These are phyloP conservation scores for Pollimyrus isidori DNA, from an alignment of 2,113 vertebrate genomes.

Conservation along the genomic window DNA sequence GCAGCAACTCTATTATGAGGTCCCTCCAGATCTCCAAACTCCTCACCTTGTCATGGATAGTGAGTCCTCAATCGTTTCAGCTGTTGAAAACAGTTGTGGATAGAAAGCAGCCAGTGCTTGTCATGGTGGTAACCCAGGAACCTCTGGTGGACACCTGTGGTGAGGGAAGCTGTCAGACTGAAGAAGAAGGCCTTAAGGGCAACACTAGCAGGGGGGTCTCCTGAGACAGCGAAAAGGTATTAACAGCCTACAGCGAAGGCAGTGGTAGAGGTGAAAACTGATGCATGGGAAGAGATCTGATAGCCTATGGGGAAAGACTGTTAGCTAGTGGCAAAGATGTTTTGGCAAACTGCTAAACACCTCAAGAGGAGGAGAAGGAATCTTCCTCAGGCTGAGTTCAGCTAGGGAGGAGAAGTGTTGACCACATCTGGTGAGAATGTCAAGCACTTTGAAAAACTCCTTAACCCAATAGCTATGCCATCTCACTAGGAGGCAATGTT, in stretches of 20 bases:
- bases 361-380: not conserved
- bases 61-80: not conserved
- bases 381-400: not conserved
- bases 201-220: not conserved
- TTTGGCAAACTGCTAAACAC: not conserved
- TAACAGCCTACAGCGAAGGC: not conserved
- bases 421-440: not conserved
- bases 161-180: not conserved
- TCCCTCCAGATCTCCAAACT: not conserved
- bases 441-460: not conserved
- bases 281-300: not conserved
- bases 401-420: not conserved
- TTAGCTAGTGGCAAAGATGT: not conserved
- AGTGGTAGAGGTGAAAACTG: not conserved
- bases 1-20: not conserved
- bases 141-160: not conserved
- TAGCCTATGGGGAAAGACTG: not conserved
- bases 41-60: not conserved
- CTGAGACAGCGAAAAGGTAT: not conserved
- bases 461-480: not conserved
- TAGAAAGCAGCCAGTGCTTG: not conserved
- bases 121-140: not conserved
- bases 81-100: not conserved
- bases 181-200: not conserved
- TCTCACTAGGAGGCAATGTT: not conserved